Evolutionary conservation across 2,888 invertebrate genomes (phyloP), one percentile per base, ranked within the genome.

Genomic region (Pandemis corylana): DNA sequence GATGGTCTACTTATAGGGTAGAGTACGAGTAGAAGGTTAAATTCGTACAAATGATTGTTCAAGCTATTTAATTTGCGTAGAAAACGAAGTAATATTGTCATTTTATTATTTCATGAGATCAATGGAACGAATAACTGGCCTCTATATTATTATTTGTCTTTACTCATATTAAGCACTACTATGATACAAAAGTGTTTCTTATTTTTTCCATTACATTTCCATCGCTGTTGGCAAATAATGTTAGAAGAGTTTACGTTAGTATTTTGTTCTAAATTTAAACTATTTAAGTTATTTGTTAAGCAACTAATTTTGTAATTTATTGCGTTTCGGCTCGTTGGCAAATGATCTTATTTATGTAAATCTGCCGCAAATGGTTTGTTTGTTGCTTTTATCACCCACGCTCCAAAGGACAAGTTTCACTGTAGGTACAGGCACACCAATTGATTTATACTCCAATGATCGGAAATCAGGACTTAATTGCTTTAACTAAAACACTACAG

Each of bases 391-490:
- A 44, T 71, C 70, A 46, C 75, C 75, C 75, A 75, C 75, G 66
- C 67, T 36, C 49, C 56, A 4, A 41, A 44, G 61, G 65, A 73
- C 73, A 68, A 46, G 63, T 71, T 53, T 13, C 20, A 51, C 49
- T 13, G 20, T 68, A 68, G 59, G 41, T 41, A n/a, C 64, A 20
- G 7, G 66, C 62, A 46, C 56, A 36, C 59, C 64, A 53, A 61
- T 63, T 65, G 72, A 76, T 71, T 71, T 72, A 76, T 65, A 41
- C n/a, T 64, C 68, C 36, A 68, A 20, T n/a, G 49, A 68, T 76
- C 68, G 68, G 72, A 68, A 68, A 72, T 59, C 49, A 68, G 42
- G 63, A 74, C 42, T 71, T 75, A 76, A 76, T 72, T 76, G 63
- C 63, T 68, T 41, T 42, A 68, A 65, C 13, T 68, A 61, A 68